Percentiles rank a stretch among this genome's conserved stretches.
Conservation (phyloP, 2,888 invertebrate species). For the Platycheirus albimanus region DNA sequence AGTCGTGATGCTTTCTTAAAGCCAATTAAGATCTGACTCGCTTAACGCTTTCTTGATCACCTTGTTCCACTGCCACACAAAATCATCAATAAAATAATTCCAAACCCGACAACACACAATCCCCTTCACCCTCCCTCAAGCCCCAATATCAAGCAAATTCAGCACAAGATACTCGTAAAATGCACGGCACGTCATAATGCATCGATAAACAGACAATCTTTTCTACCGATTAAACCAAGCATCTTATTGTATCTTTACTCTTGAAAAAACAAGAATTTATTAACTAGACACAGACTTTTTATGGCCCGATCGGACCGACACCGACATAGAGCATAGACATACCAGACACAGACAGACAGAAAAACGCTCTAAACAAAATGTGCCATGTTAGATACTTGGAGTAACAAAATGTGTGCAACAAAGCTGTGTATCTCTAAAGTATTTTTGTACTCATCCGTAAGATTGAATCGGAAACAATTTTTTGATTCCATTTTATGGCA, state of each 20-base stretch:
- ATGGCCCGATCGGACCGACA: too few species aligned
- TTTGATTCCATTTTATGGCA: constrained; percentile 3
- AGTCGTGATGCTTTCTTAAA: constrained; percentile 23
- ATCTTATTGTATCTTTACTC: constrained; percentile 45
- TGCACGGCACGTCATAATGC: constrained; percentile 15
- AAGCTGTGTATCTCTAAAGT: too few species aligned
- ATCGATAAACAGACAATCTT: constrained; percentile 33
- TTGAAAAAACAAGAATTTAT: constrained; percentile 54
- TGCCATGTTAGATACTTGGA: too few species aligned
- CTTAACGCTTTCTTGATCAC: constrained; percentile 34
- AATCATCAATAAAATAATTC: constrained; percentile 39
- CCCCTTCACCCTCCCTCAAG: too few species aligned
- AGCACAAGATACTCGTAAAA: too few species aligned
- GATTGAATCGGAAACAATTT: neutral
- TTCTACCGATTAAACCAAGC: constrained; percentile 48
- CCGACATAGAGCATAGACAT: too few species aligned
- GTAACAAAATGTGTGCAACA: too few species aligned
- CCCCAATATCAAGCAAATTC: constrained; percentile 14
- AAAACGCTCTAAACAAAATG: constrained; percentile 39
- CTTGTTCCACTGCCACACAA: constrained; percentile 66
- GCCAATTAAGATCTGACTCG: constrained; percentile 6
- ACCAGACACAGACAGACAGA: constrained; percentile 40
- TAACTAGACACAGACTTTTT: constrained; percentile 49
- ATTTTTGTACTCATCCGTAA: neutral
- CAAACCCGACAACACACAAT: neutral